Base-by-base conservation (phyloP, 2,797 vertebrate species). In the Brachyrhaphis roseni region DNA sequence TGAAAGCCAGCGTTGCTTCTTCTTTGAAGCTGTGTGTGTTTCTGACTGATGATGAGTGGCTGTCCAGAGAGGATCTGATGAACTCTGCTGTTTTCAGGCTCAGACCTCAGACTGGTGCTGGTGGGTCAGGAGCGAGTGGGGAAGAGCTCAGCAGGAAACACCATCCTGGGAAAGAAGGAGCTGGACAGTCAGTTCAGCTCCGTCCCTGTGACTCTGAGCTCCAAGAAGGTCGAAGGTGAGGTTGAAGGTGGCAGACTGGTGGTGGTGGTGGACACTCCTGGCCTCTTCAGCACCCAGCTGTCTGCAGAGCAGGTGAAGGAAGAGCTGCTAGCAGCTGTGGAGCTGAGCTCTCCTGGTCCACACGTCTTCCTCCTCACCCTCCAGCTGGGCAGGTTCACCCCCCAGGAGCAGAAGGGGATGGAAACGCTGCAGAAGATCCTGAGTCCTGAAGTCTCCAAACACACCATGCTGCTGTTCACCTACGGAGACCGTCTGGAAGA, bases 101-200 rank as follows among this genome's bases (percentile, higher is more conserved):
- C 68, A 76, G 55, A 28, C 55, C 75, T 81, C 53, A 81, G 75
- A 49, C 26, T 77, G 79, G 74, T 81, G 31, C 79, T 81, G 75
- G 71, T 77, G 71, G 78, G 72, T 74, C 57, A 74, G 46, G 72
- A 74, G 72, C 51, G 41, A 74, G 76, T 74, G 41, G 76, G 72
- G 71, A 73, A 77, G 73, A 31, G 28, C 28, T 62, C 55, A 59
- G n/a, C 55, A 59, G 55, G 55, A 59, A 59, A 59, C 55, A 62
- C 78, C 41, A 80, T 80, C 66, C 43, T 80, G 8, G 78, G 73
- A 46, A 57, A 46, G 73, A 47, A 75, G 73, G 49, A 13, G 0
- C 57, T 80, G 34, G 73, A 57, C 49, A 59, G 20, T 36, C 18
- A 11, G 64, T 46, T 75, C 78, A 80, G 49, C 31, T 57, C 8